Evolutionary conservation across 2,888 invertebrate species (phyloP), one percentile per base, ranked within the genome.

Genomic region (Cataglyphis albicans): DNA sequence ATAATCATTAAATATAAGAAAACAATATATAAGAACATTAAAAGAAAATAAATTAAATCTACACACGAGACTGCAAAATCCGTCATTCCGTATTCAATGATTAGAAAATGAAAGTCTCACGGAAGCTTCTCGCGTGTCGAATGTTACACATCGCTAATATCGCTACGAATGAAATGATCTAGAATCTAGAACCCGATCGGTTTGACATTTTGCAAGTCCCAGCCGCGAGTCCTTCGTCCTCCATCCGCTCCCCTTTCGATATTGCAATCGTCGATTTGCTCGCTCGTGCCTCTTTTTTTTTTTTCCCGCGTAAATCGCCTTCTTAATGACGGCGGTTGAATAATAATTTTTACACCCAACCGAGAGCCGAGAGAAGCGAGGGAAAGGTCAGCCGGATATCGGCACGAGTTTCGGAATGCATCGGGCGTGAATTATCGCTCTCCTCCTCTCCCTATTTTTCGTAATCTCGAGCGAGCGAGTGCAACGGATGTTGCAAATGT

Each of bases 171-270:
- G 63, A 29, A 29, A 38, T 7, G 35, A 63, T 10, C 32, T 21
- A 48, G 63, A 41, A 63, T 10, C 32, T 21, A 48, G 48, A 41
- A 21, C 15, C 21, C 21, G 41, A 29, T 41, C n/a, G 15, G 4
- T 15, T 55, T 6, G 65, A 38, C 29, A 65, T n/a, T 7, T 76
- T 25, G 38, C 67, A n/a, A 55, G 38, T 75, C 2, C 12, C 41
- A n/a, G 32, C 41, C 29, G 21, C 7, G 48, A 75, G 74, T 75
- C 67, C 76, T 70, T 78, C 68, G 55, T 38, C 21, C 52, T 21
- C 0, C 9, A 67, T 76, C 75, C 75, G 57, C 41, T 78, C 57
- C 76, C 76, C 76, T 78, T 76, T 76, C 76, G 57, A 57, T 76
- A 70, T 70, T 68, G 32, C 52, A 52, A 55, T 70, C 68, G 38